Percentiles rank a stretch among this genome's conserved stretches.
These are phyloP conservation scores for Chelidonichthys spinosus DNA, from an alignment of 2,797 vertebrate species.

Conservation along the genomic window DNA sequence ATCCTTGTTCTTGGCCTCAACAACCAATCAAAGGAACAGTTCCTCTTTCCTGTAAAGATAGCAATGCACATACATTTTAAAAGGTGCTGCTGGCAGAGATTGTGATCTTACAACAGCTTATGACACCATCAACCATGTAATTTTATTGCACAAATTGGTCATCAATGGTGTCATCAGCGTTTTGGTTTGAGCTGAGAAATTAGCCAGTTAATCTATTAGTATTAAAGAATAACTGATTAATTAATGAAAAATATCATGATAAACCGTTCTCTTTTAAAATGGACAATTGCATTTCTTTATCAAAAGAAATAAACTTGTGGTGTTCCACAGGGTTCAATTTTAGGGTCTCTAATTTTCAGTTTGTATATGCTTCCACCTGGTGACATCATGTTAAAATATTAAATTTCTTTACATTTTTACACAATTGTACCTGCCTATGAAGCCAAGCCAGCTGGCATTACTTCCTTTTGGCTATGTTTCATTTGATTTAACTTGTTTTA, in stretches of 20 bases:
- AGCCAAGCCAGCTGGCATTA: neutral
- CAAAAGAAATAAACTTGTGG: neutral
- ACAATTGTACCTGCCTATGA: neutral
- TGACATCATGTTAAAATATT: neutral
- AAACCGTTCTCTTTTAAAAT: neutral
- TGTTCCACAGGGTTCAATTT: conserved; percentile 6
- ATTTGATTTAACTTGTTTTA: neutral
- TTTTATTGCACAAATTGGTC: conserved; percentile 39
- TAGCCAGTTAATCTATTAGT: conserved; percentile 15
- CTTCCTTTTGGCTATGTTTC: neutral
- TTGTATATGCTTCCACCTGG: neutral
- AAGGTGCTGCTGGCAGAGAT: conserved; percentile 45
- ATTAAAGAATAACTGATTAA: conserved; percentile 13
- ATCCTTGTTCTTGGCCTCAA: conserved; percentile 17
- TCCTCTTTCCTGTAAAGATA: conserved; percentile 32
- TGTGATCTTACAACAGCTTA: conserved; percentile 47
- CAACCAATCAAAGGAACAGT: conserved; percentile 30
- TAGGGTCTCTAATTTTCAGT: neutral
- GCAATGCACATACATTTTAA: conserved; percentile 54
- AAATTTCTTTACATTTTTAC: neutral
- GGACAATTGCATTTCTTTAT: neutral
- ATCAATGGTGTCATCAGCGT: neutral
- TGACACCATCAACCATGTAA: conserved; percentile 44
- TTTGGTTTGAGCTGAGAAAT: conserved; percentile 2
- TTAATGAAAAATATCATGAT: neutral